Evolutionary conservation across 2,797 vertebrate species (phyloP).

Genomic region (Mormyrops attenuatus): DNA sequence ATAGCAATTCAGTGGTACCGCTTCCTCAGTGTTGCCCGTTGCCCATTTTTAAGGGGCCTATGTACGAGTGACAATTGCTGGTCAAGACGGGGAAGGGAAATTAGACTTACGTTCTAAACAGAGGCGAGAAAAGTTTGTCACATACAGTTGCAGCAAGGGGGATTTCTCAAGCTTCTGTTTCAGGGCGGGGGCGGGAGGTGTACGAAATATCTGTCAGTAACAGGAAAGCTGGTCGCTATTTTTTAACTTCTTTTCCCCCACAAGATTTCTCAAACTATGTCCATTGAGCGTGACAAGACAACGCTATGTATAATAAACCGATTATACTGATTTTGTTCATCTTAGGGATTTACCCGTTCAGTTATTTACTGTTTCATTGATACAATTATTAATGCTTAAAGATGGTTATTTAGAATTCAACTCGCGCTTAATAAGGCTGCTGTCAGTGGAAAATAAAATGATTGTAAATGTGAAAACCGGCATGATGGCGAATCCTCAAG

Average conservation of each 20-base stretch:
- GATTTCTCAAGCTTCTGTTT: neutral
- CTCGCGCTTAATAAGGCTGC: neutral
- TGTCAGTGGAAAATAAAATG: neutral
- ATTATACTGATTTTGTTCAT: neutral
- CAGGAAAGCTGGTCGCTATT: neutral
- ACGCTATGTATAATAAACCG: neutral
- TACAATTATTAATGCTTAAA: neutral
- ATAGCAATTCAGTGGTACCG: neutral
- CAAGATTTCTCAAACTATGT: neutral
- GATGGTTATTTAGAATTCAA: neutral
- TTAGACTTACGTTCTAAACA: neutral
- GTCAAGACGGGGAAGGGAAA: neutral
- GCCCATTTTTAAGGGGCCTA: neutral
- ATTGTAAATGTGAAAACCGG: neutral
- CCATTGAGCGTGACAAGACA: neutral
- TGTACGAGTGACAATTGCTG: neutral
- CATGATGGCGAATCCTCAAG: neutral
- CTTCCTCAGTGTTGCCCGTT: neutral
- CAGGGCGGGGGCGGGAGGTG: neutral
- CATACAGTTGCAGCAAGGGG: neutral
- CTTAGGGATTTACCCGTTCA: neutral
- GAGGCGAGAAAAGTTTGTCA: neutral
- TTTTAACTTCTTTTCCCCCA: neutral
- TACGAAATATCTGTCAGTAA: neutral
- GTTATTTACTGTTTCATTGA: neutral